A percentile compares a stretch with the other conserved stretches of the same genome.
These are phyloP conservation scores for Thaumetopoea pityocampa DNA, from an alignment of 1,140 invertebrate genomes.

Conservation along the genomic window DNA sequence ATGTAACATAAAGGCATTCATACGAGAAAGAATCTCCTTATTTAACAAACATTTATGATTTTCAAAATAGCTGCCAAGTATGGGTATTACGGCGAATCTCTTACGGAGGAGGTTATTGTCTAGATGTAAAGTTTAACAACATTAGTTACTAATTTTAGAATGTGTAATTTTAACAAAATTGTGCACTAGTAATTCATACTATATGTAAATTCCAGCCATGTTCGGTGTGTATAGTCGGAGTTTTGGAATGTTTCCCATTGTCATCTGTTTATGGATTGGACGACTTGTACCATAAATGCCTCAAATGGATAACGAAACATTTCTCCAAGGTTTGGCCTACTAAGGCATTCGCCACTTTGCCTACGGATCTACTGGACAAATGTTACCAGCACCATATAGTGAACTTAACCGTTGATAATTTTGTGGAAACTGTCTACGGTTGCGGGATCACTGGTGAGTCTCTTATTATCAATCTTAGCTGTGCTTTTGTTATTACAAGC, in stretches of 20 bases:
- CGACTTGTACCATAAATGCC: conserved; percentile 89
- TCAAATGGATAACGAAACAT: conserved; percentile 90
- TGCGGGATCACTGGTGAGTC: conserved; percentile 51
- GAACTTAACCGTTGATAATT: conserved; percentile 76
- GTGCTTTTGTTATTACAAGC: too few species aligned
- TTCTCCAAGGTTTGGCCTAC: conserved; percentile 92
- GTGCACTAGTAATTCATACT: background rate
- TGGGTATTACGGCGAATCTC: too few species aligned
- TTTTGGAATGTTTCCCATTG: conserved; percentile 88
- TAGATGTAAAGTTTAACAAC: too few species aligned
- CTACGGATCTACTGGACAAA: conserved; percentile 87
- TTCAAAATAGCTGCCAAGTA: too few species aligned
- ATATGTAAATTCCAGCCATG: conserved; percentile 80
- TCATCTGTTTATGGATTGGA: conserved; percentile 90
- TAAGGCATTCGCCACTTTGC: conserved; percentile 87
- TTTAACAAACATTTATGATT: too few species aligned
- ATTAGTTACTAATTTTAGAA: too few species aligned
- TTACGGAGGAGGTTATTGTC: too few species aligned
- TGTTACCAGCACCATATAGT: conserved; percentile 89
- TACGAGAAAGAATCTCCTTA: too few species aligned
- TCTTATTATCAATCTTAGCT: conserved; percentile 3
- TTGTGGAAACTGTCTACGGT: conserved; percentile 64
- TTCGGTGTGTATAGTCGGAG: conserved; percentile 84
- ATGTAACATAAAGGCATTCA: too few species aligned
- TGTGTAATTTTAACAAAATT: background rate